Base-by-base conservation (phyloP, 2,888 invertebrate genomes). In the Drepana falcataria region DNA sequence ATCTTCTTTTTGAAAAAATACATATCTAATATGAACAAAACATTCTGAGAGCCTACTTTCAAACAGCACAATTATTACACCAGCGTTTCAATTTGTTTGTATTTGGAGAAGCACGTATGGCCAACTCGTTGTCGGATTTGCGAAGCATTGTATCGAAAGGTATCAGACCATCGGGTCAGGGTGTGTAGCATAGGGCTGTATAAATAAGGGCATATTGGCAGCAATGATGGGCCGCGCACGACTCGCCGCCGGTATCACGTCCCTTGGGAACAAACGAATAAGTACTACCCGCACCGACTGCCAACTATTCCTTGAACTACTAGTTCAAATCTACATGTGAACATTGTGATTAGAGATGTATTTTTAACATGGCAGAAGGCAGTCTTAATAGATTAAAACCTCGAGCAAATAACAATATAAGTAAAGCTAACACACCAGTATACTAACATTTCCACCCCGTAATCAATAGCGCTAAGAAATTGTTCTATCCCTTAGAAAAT, bases 161-260 rank as follows among this genome's bases (percentile, higher is more conserved):
- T 78, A 80, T 77, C 77, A 73, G 70, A 79, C 72, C 75, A 73
- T 75, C 65, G 72, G 77, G 75, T 77, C 75, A 74, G 71, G 65
- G 73, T 76, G 79, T 75, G 77, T 77, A 73, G 73, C 70, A 78
- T 76, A 79, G 72, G 79, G 76, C 77, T 71, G 78, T 77, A 79
- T 83, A 81, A 83, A 84, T 85, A 81, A 80, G 77, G 70, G 77
- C 77, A 77, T 78, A 81, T 83, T 81, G 76, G 74, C 69, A 67
- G 76, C 77, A 77, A 79, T 79, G 79, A 80, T 74, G 75, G 71
- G 70, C 67, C 66, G 68, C 67, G 63, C 73, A 71, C 66, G 69
- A 69, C 69, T 71, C 70, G 64, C 67, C 69, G 68, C 67, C 66
- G 71, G 68, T 76, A 77, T 79, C 76, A 74, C 75, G 77, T 81